Percentiles rank a stretch among this genome's conserved stretches.
phyloP scores from a whole-genome alignment of 2,797 vertebrate species.

The Argentina silus region DNA sequence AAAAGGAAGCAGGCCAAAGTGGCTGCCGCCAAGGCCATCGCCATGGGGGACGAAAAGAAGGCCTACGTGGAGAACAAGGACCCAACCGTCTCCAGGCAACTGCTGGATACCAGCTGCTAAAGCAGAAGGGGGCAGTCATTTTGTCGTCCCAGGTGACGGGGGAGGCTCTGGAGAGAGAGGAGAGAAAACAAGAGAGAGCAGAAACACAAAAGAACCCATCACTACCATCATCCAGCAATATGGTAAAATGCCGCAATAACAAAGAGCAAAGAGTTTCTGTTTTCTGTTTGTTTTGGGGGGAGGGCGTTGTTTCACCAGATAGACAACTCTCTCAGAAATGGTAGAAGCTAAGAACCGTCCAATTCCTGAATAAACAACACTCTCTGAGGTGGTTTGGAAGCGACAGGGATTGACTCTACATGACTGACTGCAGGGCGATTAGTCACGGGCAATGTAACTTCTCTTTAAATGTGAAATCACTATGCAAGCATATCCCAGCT shows the following conservation, averaged over 20 bases:
- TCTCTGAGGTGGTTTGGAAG: too few species aligned
- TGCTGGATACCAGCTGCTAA: conserved; percentile 63
- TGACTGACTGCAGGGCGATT: too few species aligned
- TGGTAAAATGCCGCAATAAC: too few species aligned
- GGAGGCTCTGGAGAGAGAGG: not conserved
- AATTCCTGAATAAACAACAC: too few species aligned
- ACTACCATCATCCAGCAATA: too few species aligned
- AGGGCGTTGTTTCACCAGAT: too few species aligned
- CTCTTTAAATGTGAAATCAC: conserved; percentile 23
- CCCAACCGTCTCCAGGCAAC: conserved; percentile 34
- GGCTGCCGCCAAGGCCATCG: not conserved
- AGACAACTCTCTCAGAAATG: not conserved
- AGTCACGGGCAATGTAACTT: not conserved
- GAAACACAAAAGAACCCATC: conserved; percentile 12
- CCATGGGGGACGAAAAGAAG: conserved; percentile 4
- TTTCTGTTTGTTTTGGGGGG: not conserved
- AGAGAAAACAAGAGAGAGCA: conserved; percentile 29
- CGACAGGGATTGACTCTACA: too few species aligned
- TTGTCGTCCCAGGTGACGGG: not conserved
- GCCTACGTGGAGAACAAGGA: not conserved
- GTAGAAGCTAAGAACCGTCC: not conserved
- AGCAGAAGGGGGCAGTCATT: not conserved
- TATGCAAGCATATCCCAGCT: conserved; percentile 18
- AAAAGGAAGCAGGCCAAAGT: conserved; percentile 42
- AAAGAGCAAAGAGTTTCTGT: too few species aligned